A percentile compares a stretch with the other conserved stretches of the same genome.
These are phyloP conservation scores for Otocyon megalotis DNA, from an alignment of 2,113 vertebrate species.

Conservation along the genomic window DNA sequence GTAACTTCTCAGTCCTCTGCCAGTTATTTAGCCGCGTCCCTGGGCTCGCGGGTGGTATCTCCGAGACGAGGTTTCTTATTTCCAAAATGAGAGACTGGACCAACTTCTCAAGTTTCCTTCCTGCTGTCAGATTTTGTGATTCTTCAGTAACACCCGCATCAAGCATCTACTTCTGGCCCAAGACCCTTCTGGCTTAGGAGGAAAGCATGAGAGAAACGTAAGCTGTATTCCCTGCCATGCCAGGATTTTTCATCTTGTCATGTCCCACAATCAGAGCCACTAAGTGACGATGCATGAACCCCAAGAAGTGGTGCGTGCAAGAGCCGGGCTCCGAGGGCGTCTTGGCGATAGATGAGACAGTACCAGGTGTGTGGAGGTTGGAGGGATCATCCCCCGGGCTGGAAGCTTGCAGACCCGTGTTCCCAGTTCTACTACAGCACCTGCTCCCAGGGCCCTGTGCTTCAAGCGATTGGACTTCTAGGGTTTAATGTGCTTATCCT, in stretches of 20 bases:
- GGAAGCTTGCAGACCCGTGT: background rate
- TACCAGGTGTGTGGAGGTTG: background rate
- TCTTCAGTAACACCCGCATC: background rate
- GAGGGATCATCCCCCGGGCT: background rate
- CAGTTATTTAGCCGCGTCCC: background rate
- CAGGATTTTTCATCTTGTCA: background rate
- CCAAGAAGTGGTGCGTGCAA: background rate
- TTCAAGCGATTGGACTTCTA: background rate
- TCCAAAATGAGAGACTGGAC: background rate
- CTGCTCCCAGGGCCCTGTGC: background rate
- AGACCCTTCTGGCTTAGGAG: background rate
- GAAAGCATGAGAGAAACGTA: background rate
- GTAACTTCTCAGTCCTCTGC: background rate
- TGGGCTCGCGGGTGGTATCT: background rate
- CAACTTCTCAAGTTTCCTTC: background rate
- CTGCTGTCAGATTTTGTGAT: background rate
- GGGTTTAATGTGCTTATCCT: background rate
- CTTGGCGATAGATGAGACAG: rapidly evolving
- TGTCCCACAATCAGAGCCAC: background rate
- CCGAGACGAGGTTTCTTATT: background rate
- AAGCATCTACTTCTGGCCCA: background rate
- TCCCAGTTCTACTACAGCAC: background rate
- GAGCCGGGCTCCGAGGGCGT: too few species aligned
- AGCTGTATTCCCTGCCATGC: background rate
- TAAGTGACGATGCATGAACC: rapidly evolving